phyloP scores from a whole-genome alignment of 2,113 vertebrate species.

The Phaetusa simplex region DNA sequence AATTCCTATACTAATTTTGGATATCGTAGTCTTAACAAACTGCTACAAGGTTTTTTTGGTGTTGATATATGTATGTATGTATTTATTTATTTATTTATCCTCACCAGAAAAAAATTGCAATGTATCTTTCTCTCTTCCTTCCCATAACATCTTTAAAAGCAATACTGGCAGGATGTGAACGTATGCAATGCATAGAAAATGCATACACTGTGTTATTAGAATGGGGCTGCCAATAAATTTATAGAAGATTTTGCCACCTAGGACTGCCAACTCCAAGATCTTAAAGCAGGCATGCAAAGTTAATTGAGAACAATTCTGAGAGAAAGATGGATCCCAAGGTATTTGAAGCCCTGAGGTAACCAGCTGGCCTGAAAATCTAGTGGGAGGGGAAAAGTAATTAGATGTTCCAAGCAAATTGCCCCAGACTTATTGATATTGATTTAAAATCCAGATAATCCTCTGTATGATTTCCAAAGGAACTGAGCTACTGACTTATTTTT shows the following conservation, averaged over 20 bases:
- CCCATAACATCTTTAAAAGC: background rate
- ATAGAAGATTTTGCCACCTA: constrained; percentile 3
- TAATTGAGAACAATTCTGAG: constrained; percentile 54
- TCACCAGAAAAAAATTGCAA: background rate
- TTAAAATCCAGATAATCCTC: constrained; percentile 53
- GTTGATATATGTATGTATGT: too few species aligned
- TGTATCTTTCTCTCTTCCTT: background rate
- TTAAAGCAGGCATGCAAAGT: constrained; percentile 2
- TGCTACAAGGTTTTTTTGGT: accelerated
- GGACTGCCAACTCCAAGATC: background rate
- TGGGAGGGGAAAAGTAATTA: constrained; percentile 61
- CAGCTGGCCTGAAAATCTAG: constrained; percentile 57
- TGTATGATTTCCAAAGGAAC: constrained; percentile 37
- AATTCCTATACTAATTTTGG: background rate
- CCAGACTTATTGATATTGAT: constrained; percentile 58
- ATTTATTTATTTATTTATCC: background rate
- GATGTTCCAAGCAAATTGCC: constrained; percentile 55
- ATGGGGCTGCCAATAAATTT: background rate
- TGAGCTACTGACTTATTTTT: background rate
- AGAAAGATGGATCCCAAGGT: constrained; percentile 57
- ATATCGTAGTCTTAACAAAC: background rate
- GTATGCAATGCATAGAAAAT: background rate
- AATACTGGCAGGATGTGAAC: background rate
- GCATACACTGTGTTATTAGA: background rate
- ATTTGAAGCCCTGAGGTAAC: constrained; percentile 62